Evolutionary conservation across 92 coral and sea anemone species (phyloP).

Genomic region (Isaurus tuberculatus): DNA sequence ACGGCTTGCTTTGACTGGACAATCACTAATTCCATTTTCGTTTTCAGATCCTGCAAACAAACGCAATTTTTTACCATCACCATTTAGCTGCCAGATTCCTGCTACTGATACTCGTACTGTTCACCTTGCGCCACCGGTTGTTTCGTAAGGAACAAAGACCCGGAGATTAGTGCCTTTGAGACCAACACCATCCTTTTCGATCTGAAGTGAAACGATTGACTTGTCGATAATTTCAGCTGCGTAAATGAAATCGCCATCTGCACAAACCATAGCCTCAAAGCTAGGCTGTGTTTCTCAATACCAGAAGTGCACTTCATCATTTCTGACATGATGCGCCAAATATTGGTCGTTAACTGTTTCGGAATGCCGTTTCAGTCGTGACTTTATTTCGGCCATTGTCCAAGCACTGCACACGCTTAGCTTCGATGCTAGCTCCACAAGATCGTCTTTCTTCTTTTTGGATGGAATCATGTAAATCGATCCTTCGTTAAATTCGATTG

Average conservation of each 20-base stretch:
- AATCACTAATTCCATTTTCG: constrained; percentile 15
- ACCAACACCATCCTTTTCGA: constrained; percentile 64
- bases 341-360: constrained; percentile 33
- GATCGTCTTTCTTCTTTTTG: constrained; percentile 45
- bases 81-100: constrained; percentile 33
- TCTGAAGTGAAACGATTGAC: constrained; percentile 43
- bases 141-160: constrained; percentile 26
- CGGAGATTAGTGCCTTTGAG: constrained; percentile 33
- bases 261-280: constrained; percentile 64
- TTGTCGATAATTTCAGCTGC: constrained; percentile 54
- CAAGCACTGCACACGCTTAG: constrained; percentile 7
- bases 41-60: constrained; percentile 41
- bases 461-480: constrained; percentile 27
- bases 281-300: constrained; percentile 50
- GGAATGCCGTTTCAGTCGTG: constrained; percentile 33
- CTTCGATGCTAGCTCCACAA: constrained; percentile 31
- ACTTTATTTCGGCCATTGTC: constrained; percentile 51
- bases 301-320: constrained; percentile 56
- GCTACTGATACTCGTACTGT: constrained; percentile 58
- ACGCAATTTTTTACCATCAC: background rate
- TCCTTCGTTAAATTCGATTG: constrained; percentile 45
- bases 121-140: constrained; percentile 54
- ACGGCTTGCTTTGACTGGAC: background rate
- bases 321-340: background rate
- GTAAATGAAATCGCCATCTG: constrained; percentile 57